Base-by-base conservation (phyloP, 2,113 vertebrate species). In the Tragelaphus imberbis region DNA sequence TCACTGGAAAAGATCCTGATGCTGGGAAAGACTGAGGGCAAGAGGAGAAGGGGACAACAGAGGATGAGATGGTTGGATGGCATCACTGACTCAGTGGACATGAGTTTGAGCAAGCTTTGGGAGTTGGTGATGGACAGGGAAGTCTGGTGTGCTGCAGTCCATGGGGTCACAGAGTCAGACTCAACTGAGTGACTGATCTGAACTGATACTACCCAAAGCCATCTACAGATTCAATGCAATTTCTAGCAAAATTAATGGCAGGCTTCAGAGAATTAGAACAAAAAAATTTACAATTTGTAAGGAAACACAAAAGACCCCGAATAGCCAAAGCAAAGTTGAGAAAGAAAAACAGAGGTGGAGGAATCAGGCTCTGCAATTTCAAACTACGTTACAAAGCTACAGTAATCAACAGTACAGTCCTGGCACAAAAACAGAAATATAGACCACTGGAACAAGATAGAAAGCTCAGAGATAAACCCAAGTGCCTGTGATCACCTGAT, bases 141-240 rank as follows among this genome's bases (percentile, higher is more conserved):
- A 36, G 68, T 19, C 19, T 36, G 17, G n/a, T 19, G 9, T 71
- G n/a, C 68, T 40, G 19, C 19, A 71, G 68, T 71, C 68, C 68
- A 12, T 40, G 68, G 68, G 19, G 10, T 71, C 2, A 0, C 19
- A 36, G n/a, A 3, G n/a, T 6, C 5, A 2, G 68, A 40, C n/a
- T 40, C 68, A 36, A 71, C 19, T 71, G n/a, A 71, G 68, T 4
- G 0, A 36, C 65, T 71, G n/a, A 71, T 11, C 68, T 71, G 19
- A 71, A 71, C 19, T 36, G n/a, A 36, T 27, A 44, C 71, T 14
- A 77, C 11, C 36, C 21, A 77, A 77, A 77, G 71, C 36, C 36
- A 77, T 44, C 71, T 44, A 44, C 21, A 77, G 36, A 44, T 14
- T 44, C 71, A 77, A 44, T 14, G 71, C 11, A 77, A 44, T 77